Conservation (phyloP, 2,113 vertebrate genomes). For the Entomyzon cyanotis region DNA sequence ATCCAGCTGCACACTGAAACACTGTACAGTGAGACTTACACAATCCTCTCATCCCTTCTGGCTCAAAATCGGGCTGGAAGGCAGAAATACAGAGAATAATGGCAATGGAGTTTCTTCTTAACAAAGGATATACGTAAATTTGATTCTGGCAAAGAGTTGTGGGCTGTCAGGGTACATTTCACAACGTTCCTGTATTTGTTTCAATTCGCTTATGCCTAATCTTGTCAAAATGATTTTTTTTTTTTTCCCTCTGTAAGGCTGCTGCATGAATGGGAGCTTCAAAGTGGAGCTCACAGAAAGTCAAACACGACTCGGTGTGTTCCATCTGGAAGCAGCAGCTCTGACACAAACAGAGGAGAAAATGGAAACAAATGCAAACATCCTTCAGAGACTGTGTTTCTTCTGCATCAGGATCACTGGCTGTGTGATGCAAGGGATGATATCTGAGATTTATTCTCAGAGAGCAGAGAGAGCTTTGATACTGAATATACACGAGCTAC, state of each 20-base stretch:
- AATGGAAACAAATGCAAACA: slow-evolving; percentile 27
- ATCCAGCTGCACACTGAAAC: neutral
- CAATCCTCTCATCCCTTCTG: neutral
- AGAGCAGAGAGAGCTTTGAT: slow-evolving; percentile 19
- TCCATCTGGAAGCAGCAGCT: neutral
- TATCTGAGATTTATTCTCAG: neutral
- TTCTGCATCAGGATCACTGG: neutral
- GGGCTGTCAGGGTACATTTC: neutral
- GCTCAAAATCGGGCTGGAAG: neutral
- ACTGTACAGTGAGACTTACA: neutral
- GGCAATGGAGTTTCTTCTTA: neutral
- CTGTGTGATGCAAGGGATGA: neutral
- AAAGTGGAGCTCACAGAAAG: neutral
- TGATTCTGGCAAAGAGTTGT: neutral
- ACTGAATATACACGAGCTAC: fast-evolving
- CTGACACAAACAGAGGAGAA: neutral
- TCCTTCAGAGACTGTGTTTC: neutral
- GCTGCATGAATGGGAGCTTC: neutral
- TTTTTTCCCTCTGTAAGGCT: neutral
- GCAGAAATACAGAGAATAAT: neutral
- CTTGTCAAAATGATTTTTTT: neutral
- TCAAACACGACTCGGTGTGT: neutral
- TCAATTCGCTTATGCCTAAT: neutral
- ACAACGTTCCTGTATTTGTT: neutral
- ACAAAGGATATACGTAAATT: neutral